These are phyloP conservation scores for Lampropteryx suffumata DNA, from an alignment of 2,888 invertebrate species.

Conservation along the genomic window DNA sequence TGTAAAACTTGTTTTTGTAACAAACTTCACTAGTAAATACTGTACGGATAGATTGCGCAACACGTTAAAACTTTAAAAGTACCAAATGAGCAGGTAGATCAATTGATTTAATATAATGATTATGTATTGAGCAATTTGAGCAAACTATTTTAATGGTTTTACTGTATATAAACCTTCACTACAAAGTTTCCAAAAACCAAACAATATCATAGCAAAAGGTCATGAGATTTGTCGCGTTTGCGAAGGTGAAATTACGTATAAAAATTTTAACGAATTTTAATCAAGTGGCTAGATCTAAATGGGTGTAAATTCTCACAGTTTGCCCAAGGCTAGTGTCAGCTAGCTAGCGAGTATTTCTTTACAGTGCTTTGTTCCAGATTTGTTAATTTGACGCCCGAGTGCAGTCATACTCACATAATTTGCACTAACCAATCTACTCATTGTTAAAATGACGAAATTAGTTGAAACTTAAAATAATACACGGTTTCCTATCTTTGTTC, in stretches of 20 bases:
- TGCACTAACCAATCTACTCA: conserved; percentile 22
- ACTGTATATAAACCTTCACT: no score
- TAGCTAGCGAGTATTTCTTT: conserved; percentile 26
- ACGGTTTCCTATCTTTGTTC: conserved; percentile 2
- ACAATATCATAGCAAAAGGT: conserved; percentile 27
- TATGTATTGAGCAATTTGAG: no score
- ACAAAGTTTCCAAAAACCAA: not conserved
- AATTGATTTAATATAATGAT: no score
- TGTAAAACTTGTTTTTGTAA: no score
- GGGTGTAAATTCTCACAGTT: conserved; percentile 30
- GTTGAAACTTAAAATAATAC: not conserved
- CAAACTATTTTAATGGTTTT: no score
- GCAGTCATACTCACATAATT: conserved; percentile 31
- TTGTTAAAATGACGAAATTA: conserved; percentile 14
- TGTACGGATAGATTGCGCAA: no score
- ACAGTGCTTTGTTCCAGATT: conserved; percentile 32
- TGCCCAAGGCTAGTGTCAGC: conserved; percentile 28
- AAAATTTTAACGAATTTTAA: conserved; percentile 22
- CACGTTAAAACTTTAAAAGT: no score
- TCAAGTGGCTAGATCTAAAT: conserved; percentile 27
- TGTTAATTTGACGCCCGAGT: conserved; percentile 25
- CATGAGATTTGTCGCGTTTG: conserved; percentile 18
- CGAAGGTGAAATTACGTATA: conserved; percentile 27
- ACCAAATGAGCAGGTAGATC: no score
- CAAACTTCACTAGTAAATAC: no score